Evolutionary conservation across 2,113 vertebrate genomes (phyloP), one percentile per base, ranked within the genome.

Genomic region (Cebidichthys violaceus): DNA sequence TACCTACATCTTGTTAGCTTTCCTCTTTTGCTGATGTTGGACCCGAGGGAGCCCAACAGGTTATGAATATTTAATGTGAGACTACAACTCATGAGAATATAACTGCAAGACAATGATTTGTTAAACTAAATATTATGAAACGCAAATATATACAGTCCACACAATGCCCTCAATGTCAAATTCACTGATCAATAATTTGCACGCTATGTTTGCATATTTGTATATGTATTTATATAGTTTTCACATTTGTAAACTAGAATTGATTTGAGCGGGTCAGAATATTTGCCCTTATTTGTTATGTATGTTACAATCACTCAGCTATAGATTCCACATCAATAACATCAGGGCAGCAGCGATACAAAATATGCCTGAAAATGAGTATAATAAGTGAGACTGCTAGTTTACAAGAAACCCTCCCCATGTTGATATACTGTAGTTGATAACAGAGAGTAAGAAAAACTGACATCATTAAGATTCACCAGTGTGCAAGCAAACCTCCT

Each of bases 381-480:
- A 13, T 27, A 27, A 27, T 57, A 57, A 57, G 55, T 67, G 37
- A 78, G 71, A 77, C 47, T 81, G 65, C 67, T 81, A 71, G 59
- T 77, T 83, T 75, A 72, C 66, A 81, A 79, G 65, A 61, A 75
- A 73, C 57, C 75, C 59, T 72, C 83, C 75, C 62, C 31, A 59
- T 85, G 76, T 84, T 86, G 76, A 89, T 88, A 78, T 50, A 80
- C 41, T 85, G 74, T 74, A 75, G 79, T 77, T 88, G 79, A 85
- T 91, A 86, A 83, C 75, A 83, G 79, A 75, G 75, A 78, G 67
- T 75, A 85, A 88, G 88, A 88, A 84, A 92, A 93, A 93, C 81
- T 87, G 90, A 92, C 91, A 91, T 94, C 93, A 91, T 93, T 93
- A 92, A 89, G 81, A 92, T 90, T 87, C 88, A 89, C 70, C 81